phyloP scores from a whole-genome alignment of 2,113 vertebrate species.

The Brachyhypopomus gauderio region DNA sequence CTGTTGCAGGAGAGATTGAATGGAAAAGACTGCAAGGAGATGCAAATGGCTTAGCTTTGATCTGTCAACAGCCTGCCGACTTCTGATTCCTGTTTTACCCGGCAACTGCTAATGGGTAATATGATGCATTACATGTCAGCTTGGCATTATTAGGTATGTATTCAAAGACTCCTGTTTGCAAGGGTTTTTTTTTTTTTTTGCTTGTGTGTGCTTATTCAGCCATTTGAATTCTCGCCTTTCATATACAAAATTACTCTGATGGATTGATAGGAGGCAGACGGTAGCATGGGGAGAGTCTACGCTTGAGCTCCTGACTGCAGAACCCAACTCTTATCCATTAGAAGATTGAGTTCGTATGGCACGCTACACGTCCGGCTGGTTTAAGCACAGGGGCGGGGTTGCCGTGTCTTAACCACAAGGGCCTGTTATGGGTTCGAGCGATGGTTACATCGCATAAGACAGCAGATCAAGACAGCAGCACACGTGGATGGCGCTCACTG shows the following conservation, averaged over 20 bases:
- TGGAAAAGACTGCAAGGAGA: constrained; percentile 63
- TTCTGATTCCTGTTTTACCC: constrained; percentile 69
- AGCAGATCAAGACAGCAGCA: too few species aligned
- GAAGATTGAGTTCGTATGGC: background rate
- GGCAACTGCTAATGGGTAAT: constrained; percentile 83
- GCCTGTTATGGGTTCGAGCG: background rate
- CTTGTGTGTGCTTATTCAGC: constrained; percentile 87
- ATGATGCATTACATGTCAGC: constrained; percentile 91
- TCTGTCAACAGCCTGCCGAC: constrained; percentile 64
- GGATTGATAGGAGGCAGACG: constrained; percentile 83
- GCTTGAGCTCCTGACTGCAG: constrained; percentile 20
- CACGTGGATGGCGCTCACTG: too few species aligned
- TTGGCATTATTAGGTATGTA: constrained; percentile 79
- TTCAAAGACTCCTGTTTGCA: constrained; percentile 69
- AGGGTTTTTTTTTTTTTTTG: constrained; percentile 60
- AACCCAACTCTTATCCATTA: background rate
- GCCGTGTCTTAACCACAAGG: background rate
- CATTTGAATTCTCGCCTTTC: constrained; percentile 90
- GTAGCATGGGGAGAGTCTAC: constrained; percentile 76
- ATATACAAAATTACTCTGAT: constrained; percentile 89
- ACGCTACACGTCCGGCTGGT: background rate
- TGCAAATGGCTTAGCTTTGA: constrained; percentile 64
- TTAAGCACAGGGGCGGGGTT: background rate
- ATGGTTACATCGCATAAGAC: background rate
- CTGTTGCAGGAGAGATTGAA: constrained; percentile 53